Evolutionary conservation across 2,113 vertebrate species (phyloP), one percentile per base, ranked within the genome.

Genomic region (Hemichromis elongatus): DNA sequence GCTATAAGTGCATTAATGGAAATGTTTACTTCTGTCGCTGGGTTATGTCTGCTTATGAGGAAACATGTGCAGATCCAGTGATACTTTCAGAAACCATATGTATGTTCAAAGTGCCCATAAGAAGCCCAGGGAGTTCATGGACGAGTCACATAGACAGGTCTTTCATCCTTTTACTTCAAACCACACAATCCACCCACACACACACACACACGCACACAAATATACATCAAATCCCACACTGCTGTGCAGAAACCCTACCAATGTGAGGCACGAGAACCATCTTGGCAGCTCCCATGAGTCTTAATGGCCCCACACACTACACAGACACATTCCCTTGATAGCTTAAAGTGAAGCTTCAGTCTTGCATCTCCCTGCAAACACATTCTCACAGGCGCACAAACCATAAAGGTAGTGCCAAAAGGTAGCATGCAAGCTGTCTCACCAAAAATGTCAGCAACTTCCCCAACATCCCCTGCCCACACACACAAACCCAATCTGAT

Each of bases 371-470:
- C 33, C 77, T 21, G 30, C 40, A 91, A 77, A 85, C 83, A 63
- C 4, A 55, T 21, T 13, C 33, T 59, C 18, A 80, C 26, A 83
- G 7, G 40, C 33, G 55, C 9, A 50, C 21, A 75, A 50, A 56
- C 28, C 33, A 63, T 4, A 45, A 77, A 83, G 40, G 42, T 9
- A 57, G 52, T 18, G 37, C 30, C n/a, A 68, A 80, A 86, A 86
- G 56, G 77, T 50, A 59, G 54, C 12, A 10, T 66, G 77, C 26
- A 86, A 85, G 87, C 55, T 35, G 63, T 85, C 86, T 80, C 63
- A 59, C 63, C 80, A 56, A 89, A 95, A 92, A 92, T 90, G 91
- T 92, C 92, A 91, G 83, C 54, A 77, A 66, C 50, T 85, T 68
- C 42, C 70, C 78, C 66, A 81, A 81, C 87, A 66, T 57, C 83